phyloP scores from a whole-genome alignment of 2,113 vertebrate genomes.

The Pelmatolapia mariae region DNA sequence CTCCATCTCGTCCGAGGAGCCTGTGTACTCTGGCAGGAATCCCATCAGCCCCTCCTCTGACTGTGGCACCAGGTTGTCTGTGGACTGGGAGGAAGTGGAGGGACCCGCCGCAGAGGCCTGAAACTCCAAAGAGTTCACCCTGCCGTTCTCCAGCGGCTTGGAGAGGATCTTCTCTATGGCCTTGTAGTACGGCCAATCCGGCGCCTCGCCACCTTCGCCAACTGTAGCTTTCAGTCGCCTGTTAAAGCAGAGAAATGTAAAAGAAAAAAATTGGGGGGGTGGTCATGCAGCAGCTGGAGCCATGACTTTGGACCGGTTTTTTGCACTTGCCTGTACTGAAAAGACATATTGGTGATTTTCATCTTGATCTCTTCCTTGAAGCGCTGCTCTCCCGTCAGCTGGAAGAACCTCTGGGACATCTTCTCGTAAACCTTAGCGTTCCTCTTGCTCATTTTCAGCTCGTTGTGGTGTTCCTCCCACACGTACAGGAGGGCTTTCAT shows the following conservation, averaged over 20 bases:
- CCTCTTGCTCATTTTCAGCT: slow-evolving; percentile 95
- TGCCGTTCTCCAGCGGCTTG: slow-evolving; percentile 82
- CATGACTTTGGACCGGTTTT: background rate
- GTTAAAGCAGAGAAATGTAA: slow-evolving; percentile 16
- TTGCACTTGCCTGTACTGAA: slow-evolving; percentile 93
- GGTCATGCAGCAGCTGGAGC: background rate
- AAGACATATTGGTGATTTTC: slow-evolving; percentile 99
- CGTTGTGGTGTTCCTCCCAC: slow-evolving; percentile 95
- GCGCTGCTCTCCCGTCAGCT: slow-evolving; percentile 92
- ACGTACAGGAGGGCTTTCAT: slow-evolving; percentile 95
- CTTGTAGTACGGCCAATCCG: slow-evolving; percentile 96
- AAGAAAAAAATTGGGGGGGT: fast-evolving
- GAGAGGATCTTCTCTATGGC: slow-evolving; percentile 93
- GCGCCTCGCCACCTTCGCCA: slow-evolving; percentile 73
- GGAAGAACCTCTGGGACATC: slow-evolving; percentile 95
- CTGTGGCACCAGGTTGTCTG: slow-evolving; percentile 79
- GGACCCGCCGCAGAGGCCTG: slow-evolving; percentile 73
- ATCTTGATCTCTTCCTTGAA: slow-evolving; percentile 98
- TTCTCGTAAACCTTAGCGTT: slow-evolving; percentile 98
- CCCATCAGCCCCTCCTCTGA: slow-evolving; percentile 81
- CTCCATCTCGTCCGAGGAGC: slow-evolving; percentile 90
- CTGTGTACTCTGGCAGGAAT: slow-evolving; percentile 88
- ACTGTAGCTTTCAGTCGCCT: slow-evolving; percentile 90
- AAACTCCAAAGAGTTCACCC: slow-evolving; percentile 77
- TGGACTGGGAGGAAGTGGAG: slow-evolving; percentile 78